These are phyloP conservation scores for Phorcus lineatus DNA, from an alignment of 2,888 invertebrate genomes.

Conservation along the genomic window DNA sequence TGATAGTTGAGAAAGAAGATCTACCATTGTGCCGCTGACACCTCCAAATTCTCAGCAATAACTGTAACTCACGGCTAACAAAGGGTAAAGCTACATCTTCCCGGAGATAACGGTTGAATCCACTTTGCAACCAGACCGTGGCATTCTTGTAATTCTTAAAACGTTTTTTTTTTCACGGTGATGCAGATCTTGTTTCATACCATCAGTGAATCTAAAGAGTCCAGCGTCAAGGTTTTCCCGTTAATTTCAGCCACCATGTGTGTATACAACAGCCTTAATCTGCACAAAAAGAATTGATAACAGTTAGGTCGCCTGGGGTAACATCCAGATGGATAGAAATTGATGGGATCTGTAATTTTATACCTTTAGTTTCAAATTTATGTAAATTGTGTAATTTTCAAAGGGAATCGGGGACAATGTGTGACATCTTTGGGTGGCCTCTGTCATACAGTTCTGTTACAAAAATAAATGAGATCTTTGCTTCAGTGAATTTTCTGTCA, in stretches of 20 bases:
- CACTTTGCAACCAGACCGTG: not conserved
- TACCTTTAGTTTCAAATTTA: too few relatives aligned
- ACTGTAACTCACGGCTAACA: slow-evolving; percentile 1
- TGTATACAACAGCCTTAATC: not conserved
- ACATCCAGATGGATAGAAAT: too few relatives aligned
- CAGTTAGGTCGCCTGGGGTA: too few relatives aligned
- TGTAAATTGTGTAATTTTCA: too few relatives aligned
- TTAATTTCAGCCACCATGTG: not conserved
- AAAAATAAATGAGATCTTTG: too few relatives aligned
- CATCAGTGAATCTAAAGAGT: not conserved
- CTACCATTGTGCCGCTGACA: not conserved
- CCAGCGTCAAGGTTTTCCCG: not conserved
- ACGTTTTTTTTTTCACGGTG: not conserved
- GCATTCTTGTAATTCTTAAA: not conserved
- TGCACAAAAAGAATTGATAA: too few relatives aligned
- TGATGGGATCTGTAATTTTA: too few relatives aligned
- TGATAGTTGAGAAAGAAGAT: not conserved
- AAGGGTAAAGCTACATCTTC: not conserved
- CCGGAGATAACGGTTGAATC: not conserved
- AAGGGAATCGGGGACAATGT: too few relatives aligned
- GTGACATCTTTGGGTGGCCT: too few relatives aligned
- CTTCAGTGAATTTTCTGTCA: too few relatives aligned
- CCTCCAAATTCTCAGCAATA: not conserved
- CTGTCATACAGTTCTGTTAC: too few relatives aligned
- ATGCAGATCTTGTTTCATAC: not conserved